These are phyloP conservation scores for Nomada flava DNA, from an alignment of 2,888 invertebrate species.

Conservation along the genomic window DNA sequence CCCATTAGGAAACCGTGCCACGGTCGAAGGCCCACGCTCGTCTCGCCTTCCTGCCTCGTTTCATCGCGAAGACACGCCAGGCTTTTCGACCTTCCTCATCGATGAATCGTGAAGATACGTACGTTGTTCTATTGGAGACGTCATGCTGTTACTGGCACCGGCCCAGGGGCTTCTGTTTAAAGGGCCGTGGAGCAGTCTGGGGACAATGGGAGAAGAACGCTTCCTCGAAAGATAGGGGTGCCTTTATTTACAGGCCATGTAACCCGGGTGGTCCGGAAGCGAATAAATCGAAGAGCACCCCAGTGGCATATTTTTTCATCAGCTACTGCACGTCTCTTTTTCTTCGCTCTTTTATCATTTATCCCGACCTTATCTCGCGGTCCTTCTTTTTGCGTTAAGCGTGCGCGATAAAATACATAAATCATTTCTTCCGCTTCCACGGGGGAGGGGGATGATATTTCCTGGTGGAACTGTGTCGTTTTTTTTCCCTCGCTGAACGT, in stretches of 20 bases:
- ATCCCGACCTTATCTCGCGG: conserved; percentile 16
- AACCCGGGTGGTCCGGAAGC: conserved; percentile 47
- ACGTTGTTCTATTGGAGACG: background rate
- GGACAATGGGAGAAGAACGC: conserved; percentile 28
- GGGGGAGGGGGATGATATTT: background rate
- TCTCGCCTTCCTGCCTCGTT: conserved; percentile 41
- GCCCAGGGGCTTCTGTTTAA: conserved; percentile 34
- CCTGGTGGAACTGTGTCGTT: background rate
- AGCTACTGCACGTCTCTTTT: background rate
- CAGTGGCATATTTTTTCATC: conserved; percentile 14
- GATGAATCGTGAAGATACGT: conserved; percentile 4
- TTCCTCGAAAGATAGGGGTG: conserved; percentile 55
- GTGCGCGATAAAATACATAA: conserved; percentile 11
- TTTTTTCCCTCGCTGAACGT: background rate
- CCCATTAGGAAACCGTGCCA: conserved; percentile 52
- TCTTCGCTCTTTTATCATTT: background rate
- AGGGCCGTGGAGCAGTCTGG: background rate
- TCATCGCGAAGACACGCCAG: background rate
- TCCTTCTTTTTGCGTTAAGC: background rate
- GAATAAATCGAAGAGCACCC: conserved; percentile 40
- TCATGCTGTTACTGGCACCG: conserved; percentile 28
- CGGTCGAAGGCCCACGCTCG: conserved; percentile 37
- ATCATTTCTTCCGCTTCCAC: conserved; percentile 4
- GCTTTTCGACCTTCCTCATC: conserved; percentile 7
- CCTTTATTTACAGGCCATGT: conserved; percentile 52